A percentile compares a stretch with the other conserved stretches of the same genome.
Evolutionary conservation across 2,113 vertebrate species (phyloP).

Genomic region (Ginglymostoma cirratum): DNA sequence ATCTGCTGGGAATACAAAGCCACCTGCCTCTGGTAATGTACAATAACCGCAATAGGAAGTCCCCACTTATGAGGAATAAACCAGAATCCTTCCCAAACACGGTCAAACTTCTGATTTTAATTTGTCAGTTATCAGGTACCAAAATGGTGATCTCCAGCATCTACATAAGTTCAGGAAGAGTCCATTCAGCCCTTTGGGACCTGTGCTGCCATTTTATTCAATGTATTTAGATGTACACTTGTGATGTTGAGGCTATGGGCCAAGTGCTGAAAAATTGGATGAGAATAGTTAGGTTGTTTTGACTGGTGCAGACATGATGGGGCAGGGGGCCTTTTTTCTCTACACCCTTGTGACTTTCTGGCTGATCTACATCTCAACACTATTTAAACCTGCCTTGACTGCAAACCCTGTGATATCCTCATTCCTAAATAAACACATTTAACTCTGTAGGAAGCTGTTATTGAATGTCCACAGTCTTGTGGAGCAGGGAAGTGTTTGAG

Average conservation of each 20-base stretch:
- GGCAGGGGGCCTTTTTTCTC: too few species aligned
- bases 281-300: too few species aligned
- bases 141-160: background rate
- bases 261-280: too few species aligned
- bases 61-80: background rate
- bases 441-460: too few species aligned
- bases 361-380: background rate
- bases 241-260: too few species aligned
- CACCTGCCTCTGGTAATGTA: background rate
- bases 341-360: too few species aligned
- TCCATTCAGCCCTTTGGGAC: background rate
- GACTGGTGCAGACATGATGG: too few species aligned
- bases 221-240: too few species aligned
- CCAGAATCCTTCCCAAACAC: background rate
- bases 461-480: background rate
- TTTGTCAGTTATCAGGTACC: background rate
- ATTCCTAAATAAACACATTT: background rate
- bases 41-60: background rate
- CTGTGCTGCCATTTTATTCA: background rate
- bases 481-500: background rate
- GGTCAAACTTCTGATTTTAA: background rate
- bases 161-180: background rate
- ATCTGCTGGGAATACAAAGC: background rate
- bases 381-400: background rate
- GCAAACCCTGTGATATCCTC: background rate